Base-by-base conservation (phyloP, 2,888 invertebrate genomes). In the Chrysolina haemoptera region DNA sequence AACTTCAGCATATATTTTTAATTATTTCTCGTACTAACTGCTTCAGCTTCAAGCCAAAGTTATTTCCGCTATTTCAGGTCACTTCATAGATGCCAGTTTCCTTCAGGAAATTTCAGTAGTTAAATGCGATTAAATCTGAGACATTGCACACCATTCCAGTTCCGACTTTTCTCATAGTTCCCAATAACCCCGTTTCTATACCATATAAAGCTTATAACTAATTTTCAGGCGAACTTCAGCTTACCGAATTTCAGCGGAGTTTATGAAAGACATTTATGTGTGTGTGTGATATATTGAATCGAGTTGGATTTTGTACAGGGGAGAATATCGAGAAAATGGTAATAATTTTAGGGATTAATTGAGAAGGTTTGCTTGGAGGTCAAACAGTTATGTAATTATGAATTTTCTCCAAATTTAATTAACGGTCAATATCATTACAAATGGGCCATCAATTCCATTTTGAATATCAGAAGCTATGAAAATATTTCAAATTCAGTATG, bases 81-180 rank as follows among this genome's bases (percentile, higher is more conserved):
- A 68, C 40, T 68, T 78, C 76, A 68, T 78, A 74, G 64, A 76
- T 70, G 74, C 65, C 59, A 68, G 71, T 66, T 78, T 76, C 78
- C 78, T 75, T 70, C 78, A 76, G 78, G 76, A 78, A 78, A 78
- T 78, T 78, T 77, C 78, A 74, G 76, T 76, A 73, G 63, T 73
- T 76, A 69, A 78, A 76, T 76, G 70, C 78, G 78, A 78, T 78
- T 78, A 76, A 78, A 78, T 76, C 76, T 71, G 75, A 78, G 74
- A 74, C 74, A 74, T 78, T 70, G 75, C 70, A 72, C 74, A 67
- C 64, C 68, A 74, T 74, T 74, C 67, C 75, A 68, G 62, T 64
- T 70, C 76, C 76, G 74, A 71, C 74, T 67, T 72, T 74, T 74
- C 74, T 69, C 71, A 48, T 69, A 46, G 53, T 62, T 70, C 50